A percentile compares a stretch with the other conserved stretches of the same genome.
These are phyloP conservation scores for Drosophila bocqueti DNA, from an alignment of 1,140 invertebrate species.

Conservation along the genomic window DNA sequence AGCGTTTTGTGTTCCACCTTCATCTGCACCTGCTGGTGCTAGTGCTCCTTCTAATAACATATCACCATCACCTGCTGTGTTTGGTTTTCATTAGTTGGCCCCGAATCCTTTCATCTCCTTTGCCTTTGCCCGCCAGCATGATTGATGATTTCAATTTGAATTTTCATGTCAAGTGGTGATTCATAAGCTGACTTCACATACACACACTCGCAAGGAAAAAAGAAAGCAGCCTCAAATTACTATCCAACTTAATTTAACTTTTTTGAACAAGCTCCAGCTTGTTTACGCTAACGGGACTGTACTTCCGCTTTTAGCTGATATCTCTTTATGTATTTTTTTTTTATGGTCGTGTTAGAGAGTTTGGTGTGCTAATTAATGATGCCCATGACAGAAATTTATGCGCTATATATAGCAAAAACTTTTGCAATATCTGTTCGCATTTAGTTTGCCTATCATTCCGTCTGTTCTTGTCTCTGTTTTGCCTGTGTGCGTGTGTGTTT, in stretches of 20 bases:
- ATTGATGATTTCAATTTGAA: constrained; percentile 84
- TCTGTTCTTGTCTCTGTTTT: constrained; percentile 7
- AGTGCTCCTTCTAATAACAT: constrained; percentile 66
- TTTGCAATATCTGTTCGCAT: constrained; percentile 80
- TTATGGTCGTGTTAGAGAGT: constrained; percentile 22
- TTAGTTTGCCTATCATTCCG: constrained; percentile 61
- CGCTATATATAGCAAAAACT: constrained; percentile 66
- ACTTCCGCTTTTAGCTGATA: constrained; percentile 55
- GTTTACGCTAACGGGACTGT: constrained; percentile 54
- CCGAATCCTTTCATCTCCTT: constrained; percentile 43
- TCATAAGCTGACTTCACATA: constrained; percentile 45
- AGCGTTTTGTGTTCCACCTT: constrained; percentile 65
- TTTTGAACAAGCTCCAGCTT: constrained; percentile 50
- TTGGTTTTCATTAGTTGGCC: constrained; percentile 81
- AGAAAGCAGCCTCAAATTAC: constrained; percentile 32
- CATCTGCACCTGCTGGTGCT: constrained; percentile 34
- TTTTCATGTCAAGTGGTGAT: constrained; percentile 72
- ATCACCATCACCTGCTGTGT: constrained; percentile 69
- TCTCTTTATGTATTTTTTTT: constrained; percentile 10
- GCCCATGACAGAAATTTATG: constrained; percentile 82
- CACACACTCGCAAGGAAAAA: background rate
- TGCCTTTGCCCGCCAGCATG: constrained; percentile 47
- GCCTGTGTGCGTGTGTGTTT: constrained; percentile 7
- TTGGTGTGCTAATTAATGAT: constrained; percentile 73
- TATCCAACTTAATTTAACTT: constrained; percentile 77